phyloP scores from a whole-genome alignment of 2,113 vertebrate genomes.

The Myodes glareolus region DNA sequence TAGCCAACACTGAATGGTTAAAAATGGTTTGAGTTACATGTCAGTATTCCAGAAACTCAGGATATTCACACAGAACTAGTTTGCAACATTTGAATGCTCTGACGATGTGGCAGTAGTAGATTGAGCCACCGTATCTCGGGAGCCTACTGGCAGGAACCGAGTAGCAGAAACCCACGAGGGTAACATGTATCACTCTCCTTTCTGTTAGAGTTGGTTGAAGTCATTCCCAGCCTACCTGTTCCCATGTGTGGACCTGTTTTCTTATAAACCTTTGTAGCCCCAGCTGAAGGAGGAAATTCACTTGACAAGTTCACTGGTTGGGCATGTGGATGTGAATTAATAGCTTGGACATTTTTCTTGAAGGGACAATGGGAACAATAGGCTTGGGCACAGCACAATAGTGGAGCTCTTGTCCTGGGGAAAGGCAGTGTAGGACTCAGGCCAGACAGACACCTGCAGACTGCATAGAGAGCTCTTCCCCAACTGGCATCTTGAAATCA shows the following conservation, averaged over 20 bases:
- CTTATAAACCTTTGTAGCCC: background rate
- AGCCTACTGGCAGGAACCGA: background rate
- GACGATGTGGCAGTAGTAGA: background rate
- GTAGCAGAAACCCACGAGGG: background rate
- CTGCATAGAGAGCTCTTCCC: background rate
- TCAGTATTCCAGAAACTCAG: background rate
- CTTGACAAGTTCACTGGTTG: background rate
- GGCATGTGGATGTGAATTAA: background rate
- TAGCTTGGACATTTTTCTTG: background rate
- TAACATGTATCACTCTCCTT: background rate
- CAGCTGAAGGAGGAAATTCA: background rate
- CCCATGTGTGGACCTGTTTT: background rate
- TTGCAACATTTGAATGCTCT: background rate
- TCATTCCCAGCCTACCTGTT: background rate
- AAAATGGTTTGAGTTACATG: conserved; percentile 36
- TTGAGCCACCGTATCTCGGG: background rate
- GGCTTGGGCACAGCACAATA: background rate
- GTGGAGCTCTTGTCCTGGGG: background rate
- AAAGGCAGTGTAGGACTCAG: background rate
- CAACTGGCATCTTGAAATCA: background rate
- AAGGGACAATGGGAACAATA: background rate
- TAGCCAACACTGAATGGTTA: background rate
- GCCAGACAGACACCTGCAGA: background rate
- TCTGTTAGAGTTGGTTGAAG: background rate
- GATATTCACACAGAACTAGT: background rate